Base-by-base conservation (phyloP, 2,888 invertebrate genomes). In the Apotomis turbidana region DNA sequence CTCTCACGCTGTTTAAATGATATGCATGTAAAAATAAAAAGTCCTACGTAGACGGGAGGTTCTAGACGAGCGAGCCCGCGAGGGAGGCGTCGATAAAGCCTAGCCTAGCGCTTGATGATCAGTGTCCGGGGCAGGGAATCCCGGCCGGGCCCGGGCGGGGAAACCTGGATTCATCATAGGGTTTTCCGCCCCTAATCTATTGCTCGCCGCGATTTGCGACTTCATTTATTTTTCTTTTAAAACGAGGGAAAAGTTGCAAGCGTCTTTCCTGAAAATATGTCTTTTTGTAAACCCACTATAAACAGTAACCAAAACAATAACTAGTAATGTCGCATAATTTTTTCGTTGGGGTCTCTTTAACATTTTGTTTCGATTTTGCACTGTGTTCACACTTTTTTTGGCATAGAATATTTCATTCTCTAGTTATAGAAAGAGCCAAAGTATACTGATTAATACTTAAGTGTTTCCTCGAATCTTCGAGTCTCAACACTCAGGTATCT, bases 111-210 rank as follows among this genome's bases (percentile, higher is more conserved):
- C 49, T 15, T 9, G 49, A 3, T 36, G 73, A 76, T 78, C 73
- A 73, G 69, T 75, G 78, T 75, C 79, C 78, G 78, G 82, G 86
- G 84, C 84, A 87, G 91, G 91, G 87, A 91, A 87, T 87, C 82
- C 88, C 88, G 78, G 76, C 71, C 74, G 77, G 27, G 27, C 27
- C 27, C 27, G 27, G 27, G 83, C 85, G 87, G 88, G 85, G 87
- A 84, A 77, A 71, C 75, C 80, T 89, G 91, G 85, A 89, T 88
- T 91, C 87, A 89, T 90, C 89, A 89, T 87, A 86, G 91, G 90
- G 86, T 87, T 92, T 91, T 84, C 91, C 91, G 77, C 86, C 74
- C 79, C 79, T 82, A 75, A 27, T 82, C 81, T 76, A 82, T 79
- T 27, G 27, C 81, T 79, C 75, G 85, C 84, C 87, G 85, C 85